Evolutionary conservation across 2,797 vertebrate genomes (phyloP), one percentile per base, ranked within the genome.

Genomic region (Ispidina picta): DNA sequence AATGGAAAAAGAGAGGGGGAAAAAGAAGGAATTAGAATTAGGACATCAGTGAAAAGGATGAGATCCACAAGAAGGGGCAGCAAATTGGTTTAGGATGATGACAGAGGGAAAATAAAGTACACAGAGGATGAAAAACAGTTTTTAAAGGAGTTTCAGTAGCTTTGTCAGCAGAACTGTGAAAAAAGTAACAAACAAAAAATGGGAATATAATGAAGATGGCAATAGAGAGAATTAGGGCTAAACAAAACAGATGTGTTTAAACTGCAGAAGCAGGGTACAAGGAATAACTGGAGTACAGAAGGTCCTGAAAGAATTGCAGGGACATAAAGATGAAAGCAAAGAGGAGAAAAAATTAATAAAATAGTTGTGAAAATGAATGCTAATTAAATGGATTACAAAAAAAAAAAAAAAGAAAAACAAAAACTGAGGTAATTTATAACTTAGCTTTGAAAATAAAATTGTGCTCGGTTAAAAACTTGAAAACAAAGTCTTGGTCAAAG

Each of bases 371-470:
- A 56, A 43, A 9, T 55, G 18, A 88, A 80, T 6, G 18, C 9
- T 83, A 80, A 68, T 52, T 37, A 65, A 89, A 31, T 16, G 12
- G 25, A 14, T 43, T 60, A 43, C 12, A 80, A 88, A 10, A 20
- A 29, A 17, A 55, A 19, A 19, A 48, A 25, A 48, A 15, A 15
- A 17, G 18, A 16, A 71, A 19, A 68, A 49, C 58, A 0, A 2
- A 4, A 49, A 46, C 23, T 39, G 37, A 39, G 37, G 37, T 6
- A 71, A 75, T 79, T 90, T 69, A 78, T 23, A 75, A 10, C n/a
- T 63, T 44, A 58, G 15, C 25, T 74, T 68, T 28, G 71, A 94
- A 95, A 94, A 63, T 60, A 85, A 85, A 86, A 79, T 17, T 76
- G 20, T 31, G 82, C 65, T 62, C 9, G 26, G 18, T 51, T 93